Base-by-base conservation (phyloP, 1,140 invertebrate species). In the Argopecten irradians region DNA sequence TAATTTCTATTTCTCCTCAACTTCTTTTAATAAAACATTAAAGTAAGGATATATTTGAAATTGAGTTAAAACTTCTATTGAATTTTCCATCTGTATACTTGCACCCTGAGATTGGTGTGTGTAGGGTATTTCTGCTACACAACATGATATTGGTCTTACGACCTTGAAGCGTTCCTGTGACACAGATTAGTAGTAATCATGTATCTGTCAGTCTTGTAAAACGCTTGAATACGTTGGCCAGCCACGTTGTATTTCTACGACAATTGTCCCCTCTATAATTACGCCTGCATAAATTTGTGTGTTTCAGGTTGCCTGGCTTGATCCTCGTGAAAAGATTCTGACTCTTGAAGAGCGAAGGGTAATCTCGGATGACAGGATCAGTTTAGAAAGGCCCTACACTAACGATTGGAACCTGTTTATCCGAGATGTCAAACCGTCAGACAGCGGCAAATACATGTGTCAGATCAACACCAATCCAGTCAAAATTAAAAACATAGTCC, bases 381-480 rank as follows among this genome's bases (percentile, higher is more conserved):
- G 92, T 83, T 89, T 95, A 83, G 93, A 94, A 88, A 83, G 94
- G 34, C 93, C 93, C 5, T 93, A 91, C 84, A 91, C 91, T 19
- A 92, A 92, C 83, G 94, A 95, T 83, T 95, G 94, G 94, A 94
- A 95, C 82, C 91, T 95, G 32, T 92, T 92, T 88, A 93, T 95
- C 8, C 89, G 92, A 28, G 91, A 94, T 19, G 93, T 94, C 7
- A 88, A 89, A 34, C 89, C 88, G 11, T 83, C 88, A 7, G 94
- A 95, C 89, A 85, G 89, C 9, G 94, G 94, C 19, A 91, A 89
- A 55, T 95, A 95, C 86, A 91, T 89, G 84, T 95, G 94, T 87
- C 92, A 93, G 83, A 93, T 95, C 34, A 95, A 95, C 91, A 94
- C 94, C 13, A 87, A 92, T 13, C 94, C 94, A 11, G 92, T 95